Evolutionary conservation across 2,888 invertebrate species (phyloP).

Genomic region (Fragum sueziense): DNA sequence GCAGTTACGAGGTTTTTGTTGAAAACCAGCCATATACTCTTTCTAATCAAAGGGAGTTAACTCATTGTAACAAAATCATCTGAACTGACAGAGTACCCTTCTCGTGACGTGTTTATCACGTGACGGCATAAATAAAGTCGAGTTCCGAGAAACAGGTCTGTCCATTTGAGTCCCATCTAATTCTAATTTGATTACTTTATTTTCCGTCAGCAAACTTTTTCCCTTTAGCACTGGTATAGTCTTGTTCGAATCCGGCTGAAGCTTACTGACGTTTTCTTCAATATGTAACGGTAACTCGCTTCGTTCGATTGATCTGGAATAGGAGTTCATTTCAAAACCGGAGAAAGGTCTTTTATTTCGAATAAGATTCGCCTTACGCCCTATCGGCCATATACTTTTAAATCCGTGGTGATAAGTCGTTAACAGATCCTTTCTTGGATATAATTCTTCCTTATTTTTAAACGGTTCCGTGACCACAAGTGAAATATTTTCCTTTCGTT

Average conservation of each 20-base stretch:
- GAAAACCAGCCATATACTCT: no score
- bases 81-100: background rate
- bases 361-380: conserved; percentile 60
- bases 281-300: conserved; percentile 43
- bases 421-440: conserved; percentile 52
- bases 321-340: conserved; percentile 59
- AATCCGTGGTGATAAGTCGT: conserved; percentile 63
- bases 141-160: background rate
- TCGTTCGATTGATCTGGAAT: conserved; percentile 53
- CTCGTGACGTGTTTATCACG: background rate
- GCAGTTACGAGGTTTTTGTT: no score
- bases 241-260: background rate
- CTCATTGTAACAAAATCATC: background rate
- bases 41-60: background rate
- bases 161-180: background rate
- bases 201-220: background rate
- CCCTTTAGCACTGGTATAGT: background rate
- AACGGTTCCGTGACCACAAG: conserved; percentile 46
- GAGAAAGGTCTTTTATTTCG: conserved; percentile 54
- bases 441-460: conserved; percentile 45
- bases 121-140: background rate
- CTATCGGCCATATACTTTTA: conserved; percentile 68
- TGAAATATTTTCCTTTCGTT: conserved; percentile 34
- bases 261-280: conserved; percentile 11
- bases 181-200: conserved; percentile 11